These are phyloP conservation scores for Zonitis immaculata DNA, from an alignment of 2,888 invertebrate species.

Conservation along the genomic window DNA sequence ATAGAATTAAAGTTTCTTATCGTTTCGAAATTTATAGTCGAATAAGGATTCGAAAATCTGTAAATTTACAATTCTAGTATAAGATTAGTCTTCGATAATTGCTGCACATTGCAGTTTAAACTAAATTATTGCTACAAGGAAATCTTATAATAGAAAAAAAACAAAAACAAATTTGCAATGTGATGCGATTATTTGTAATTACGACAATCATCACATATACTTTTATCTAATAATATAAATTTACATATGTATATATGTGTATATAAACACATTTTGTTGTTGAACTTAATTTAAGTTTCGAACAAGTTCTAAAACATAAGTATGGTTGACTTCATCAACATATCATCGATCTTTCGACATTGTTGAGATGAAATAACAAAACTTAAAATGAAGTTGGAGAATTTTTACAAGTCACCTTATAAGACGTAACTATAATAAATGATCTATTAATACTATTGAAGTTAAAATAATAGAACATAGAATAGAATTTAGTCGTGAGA, in stretches of 20 bases:
- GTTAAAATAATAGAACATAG: no score
- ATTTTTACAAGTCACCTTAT: background rate
- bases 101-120: background rate
- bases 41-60: background rate
- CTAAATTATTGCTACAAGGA: background rate
- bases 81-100: background rate
- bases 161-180: no score
- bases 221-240: background rate
- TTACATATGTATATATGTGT: background rate
- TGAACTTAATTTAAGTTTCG: background rate
- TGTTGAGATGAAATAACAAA: background rate
- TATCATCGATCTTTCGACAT: background rate
- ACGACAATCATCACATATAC: background rate
- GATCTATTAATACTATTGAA: background rate
- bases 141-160: background rate
- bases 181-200: no score
- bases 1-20: background rate
- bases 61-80: background rate
- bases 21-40: background rate
- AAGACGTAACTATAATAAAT: no score
- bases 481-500: no score
- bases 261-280: background rate
- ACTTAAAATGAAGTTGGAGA: background rate
- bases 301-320: background rate
- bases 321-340: background rate